Conservation (phyloP, 2,888 invertebrate genomes). For the Oconnorella tubifera region DNA sequence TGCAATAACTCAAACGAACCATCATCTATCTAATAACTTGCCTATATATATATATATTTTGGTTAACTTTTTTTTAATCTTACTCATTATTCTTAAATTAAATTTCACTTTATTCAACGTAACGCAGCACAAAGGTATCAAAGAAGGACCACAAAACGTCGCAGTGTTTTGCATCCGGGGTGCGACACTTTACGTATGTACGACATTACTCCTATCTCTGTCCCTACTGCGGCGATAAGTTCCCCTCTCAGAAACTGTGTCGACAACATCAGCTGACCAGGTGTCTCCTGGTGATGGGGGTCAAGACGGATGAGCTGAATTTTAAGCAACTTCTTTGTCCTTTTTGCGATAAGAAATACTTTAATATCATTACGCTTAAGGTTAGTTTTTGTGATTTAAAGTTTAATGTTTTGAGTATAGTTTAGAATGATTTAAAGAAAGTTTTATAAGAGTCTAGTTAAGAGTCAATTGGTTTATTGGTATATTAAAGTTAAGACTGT, state of each 20-base stretch:
- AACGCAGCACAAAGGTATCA: conserved; percentile 19
- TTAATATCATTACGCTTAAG: conserved; percentile 26
- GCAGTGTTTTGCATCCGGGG: conserved; percentile 16
- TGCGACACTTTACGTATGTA: conserved; percentile 18
- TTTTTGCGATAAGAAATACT: conserved; percentile 24
- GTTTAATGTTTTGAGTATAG: too few relatives aligned
- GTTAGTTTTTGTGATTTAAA: too few relatives aligned
- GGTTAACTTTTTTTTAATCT: too few relatives aligned
- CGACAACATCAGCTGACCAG: conserved; percentile 23
- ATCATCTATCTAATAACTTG: too few relatives aligned
- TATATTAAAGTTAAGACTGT: too few relatives aligned
- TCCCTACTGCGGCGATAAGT: conserved; percentile 26
- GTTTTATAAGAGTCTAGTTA: too few relatives aligned
- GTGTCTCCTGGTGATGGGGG: conserved; percentile 22
- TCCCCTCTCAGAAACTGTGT: conserved; percentile 24
- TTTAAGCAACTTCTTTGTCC: conserved; percentile 25
- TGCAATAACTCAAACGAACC: too few relatives aligned
- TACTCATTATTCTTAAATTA: too few relatives aligned
- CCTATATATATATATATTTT: too few relatives aligned
- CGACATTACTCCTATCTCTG: conserved; percentile 26
- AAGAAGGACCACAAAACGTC: conserved; percentile 25
- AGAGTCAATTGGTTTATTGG: too few relatives aligned
- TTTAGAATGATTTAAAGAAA: too few relatives aligned
- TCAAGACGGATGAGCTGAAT: conserved; percentile 26
- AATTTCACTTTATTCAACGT: too few relatives aligned